Base-by-base conservation (phyloP, 2,113 vertebrate genomes). In the Tylochromis polylepis region DNA sequence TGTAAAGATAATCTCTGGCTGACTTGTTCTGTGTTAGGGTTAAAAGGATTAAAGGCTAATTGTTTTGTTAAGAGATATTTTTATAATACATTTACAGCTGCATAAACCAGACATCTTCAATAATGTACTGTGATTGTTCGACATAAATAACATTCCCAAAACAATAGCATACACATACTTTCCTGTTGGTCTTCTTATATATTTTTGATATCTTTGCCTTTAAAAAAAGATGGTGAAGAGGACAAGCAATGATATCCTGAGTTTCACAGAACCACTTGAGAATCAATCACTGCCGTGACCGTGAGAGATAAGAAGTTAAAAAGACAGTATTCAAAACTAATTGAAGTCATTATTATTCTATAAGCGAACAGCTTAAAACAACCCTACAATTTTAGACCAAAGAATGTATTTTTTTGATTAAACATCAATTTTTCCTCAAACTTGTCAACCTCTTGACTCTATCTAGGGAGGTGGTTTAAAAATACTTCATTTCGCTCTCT, bases 401-500 rank as follows among this genome's bases (percentile, higher is more conserved):
- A 91, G 86, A 79, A 29, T 90, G 80, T 86, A 78, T 88, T 90
- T 89, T 89, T 78, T 78, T 20, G 59, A 82, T 81, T 51, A 10
- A 82, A 80, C 59, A 82, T 85, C 15, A 60, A 8, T 75, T 70
- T 86, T 82, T 85, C 34, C 46, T 87, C 46, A 79, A 85, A 87
- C 62, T 20, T 86, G 85, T 90, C 85, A 91, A 77, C 86, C 81
- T 86, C 57, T 77, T 41, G 60, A 59, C 87, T 83, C 15, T 14
- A 15, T 86, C 62, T 36, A 8, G 27, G 53, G 11, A 82, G 62
- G 15, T 14, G 49, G 80, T 91, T 89, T 92, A 87, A 89, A 94
- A 92, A 94, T 91, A 92, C 84, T 79, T 85, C 27, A 67, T 46
- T 24, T 80, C 56, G 11, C 46, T 87, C 86, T n/a, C 87, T 12